These are phyloP conservation scores for Stichodactyla helianthus DNA, from an alignment of 64 coral and sea anemone species.

Conservation along the genomic window DNA sequence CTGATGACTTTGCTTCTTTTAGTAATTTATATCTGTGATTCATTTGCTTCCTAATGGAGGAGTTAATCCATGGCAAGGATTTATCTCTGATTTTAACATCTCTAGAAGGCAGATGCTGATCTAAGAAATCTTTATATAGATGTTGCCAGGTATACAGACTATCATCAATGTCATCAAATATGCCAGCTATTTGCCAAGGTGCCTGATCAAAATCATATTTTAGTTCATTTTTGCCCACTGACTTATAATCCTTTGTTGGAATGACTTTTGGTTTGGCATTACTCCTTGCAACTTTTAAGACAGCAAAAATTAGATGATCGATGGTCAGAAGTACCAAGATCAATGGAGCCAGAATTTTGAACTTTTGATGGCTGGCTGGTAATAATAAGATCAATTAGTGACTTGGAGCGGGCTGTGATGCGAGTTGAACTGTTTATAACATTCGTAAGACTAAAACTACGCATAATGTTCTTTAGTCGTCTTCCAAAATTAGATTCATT, in stretches of 20 bases:
- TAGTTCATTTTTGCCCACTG: background rate
- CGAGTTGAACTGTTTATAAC: background rate
- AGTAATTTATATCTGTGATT: no score
- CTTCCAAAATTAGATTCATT: no score
- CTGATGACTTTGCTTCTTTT: no score
- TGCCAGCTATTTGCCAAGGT: no score
- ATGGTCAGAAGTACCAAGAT: conserved; percentile 28
- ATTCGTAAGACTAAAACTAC: background rate
- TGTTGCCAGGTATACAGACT: no score
- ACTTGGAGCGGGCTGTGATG: background rate
- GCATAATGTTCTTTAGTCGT: background rate
- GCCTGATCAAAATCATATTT: conserved; percentile 4
- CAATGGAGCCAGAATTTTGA: background rate
- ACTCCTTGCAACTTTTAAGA: background rate
- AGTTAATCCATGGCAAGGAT: no score
- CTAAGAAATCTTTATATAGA: no score
- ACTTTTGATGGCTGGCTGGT: conserved; percentile 13
- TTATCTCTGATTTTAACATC: no score
- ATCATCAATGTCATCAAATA: no score
- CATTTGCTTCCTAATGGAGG: no score
- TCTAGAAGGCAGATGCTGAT: no score
- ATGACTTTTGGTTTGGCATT: conserved; percentile 22
- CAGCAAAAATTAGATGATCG: conserved; percentile 6
- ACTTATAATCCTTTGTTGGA: conserved; percentile 1
- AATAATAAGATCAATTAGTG: background rate